A percentile compares a stretch with the other conserved stretches of the same genome.
These are phyloP conservation scores for Neodiprion lecontei DNA, from an alignment of 1,140 invertebrate genomes.

Conservation along the genomic window DNA sequence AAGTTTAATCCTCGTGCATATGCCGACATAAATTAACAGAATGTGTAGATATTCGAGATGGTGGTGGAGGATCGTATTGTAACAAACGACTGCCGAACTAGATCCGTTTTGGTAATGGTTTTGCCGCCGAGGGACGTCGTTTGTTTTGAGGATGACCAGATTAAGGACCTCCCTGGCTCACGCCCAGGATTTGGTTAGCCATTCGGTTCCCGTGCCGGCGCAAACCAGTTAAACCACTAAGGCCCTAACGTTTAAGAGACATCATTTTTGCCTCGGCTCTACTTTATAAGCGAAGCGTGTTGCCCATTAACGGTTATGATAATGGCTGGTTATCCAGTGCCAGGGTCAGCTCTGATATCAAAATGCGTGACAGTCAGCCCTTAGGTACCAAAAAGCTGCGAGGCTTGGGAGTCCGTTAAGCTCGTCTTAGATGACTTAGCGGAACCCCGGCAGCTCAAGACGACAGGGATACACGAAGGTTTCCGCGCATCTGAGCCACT, in stretches of 20 bases:
- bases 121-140: background rate
- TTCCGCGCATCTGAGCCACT: too few species aligned
- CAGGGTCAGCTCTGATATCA: background rate
- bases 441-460: too few species aligned
- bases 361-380: background rate
- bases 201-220: background rate
- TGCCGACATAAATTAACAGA: too few species aligned
- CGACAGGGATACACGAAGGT: too few species aligned
- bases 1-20: too few species aligned
- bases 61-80: too few species aligned
- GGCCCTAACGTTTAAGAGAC: background rate
- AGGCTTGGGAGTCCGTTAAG: background rate
- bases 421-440: too few species aligned
- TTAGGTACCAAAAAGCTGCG: background rate
- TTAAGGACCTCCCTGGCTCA: background rate
- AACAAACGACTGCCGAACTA: background rate
- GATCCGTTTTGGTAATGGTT: background rate
- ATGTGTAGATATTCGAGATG: too few species aligned
- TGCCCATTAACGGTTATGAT: background rate
- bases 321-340: slow-evolving; percentile 5
- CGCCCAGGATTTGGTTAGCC: slow-evolving; percentile 4
- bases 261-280: background rate
- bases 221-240: background rate
- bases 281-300: background rate
- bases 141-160: slow-evolving; percentile 5